phyloP scores from a whole-genome alignment of 2,113 vertebrate species.

The Onychostoma macrolepis region DNA sequence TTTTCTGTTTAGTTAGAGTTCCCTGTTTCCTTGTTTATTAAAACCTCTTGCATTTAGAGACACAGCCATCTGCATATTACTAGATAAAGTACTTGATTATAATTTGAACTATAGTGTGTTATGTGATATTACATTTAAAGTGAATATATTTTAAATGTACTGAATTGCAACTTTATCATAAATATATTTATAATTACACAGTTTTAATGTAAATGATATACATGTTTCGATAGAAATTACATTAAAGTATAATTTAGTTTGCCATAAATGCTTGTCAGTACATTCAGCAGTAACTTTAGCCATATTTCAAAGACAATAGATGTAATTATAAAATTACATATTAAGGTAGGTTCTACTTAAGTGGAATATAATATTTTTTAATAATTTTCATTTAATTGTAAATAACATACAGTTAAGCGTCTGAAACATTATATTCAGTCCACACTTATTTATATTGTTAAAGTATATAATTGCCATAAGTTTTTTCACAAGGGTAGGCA shows the following conservation, averaged over 20 bases:
- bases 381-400: neutral
- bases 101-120: too few species aligned
- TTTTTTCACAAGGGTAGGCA: neutral
- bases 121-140: neutral
- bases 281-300: neutral
- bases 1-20: too few species aligned
- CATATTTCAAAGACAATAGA: neutral
- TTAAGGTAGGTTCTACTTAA: neutral
- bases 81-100: neutral
- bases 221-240: neutral
- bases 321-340: neutral
- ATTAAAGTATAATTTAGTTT: too few species aligned
- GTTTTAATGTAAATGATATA: too few species aligned
- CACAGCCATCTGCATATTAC: too few species aligned
- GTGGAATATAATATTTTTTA: too few species aligned
- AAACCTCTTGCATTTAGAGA: neutral
- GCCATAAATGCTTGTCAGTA: too few species aligned
- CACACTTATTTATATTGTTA: too few species aligned
- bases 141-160: neutral
- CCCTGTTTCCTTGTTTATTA: neutral
- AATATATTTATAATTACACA: too few species aligned
- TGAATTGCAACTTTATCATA: too few species aligned
- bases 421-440: neutral
- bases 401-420: neutral
- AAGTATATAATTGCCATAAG: neutral